A percentile compares a stretch with the other conserved stretches of the same genome.
Evolutionary conservation across 2,113 vertebrate species (phyloP).

Genomic region (Chaetorhynchus papuensis): DNA sequence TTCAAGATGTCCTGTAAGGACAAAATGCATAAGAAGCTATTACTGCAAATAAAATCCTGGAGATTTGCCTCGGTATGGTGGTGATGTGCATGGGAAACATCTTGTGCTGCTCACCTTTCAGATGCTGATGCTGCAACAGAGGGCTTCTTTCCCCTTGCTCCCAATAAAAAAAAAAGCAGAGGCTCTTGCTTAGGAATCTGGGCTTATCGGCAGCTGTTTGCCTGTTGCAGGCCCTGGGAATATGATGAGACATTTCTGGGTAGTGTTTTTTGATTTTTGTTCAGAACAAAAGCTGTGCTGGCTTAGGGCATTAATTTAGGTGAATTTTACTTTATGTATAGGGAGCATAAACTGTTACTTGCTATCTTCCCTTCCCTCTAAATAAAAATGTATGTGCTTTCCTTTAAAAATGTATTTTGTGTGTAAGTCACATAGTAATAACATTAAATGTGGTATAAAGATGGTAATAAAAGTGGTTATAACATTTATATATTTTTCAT

Average conservation of each 20-base stretch:
- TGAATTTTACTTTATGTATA: neutral
- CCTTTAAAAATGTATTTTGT: constrained; percentile 37
- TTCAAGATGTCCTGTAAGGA: neutral
- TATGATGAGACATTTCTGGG: neutral
- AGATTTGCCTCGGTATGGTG: fast-evolving
- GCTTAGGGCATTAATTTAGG: neutral
- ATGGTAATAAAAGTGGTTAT: neutral
- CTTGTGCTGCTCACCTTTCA: neutral
- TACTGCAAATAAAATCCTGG: neutral
- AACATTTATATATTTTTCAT: constrained; percentile 46
- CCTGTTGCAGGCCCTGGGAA: neutral
- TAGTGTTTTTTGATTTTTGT: neutral
- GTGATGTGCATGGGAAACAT: neutral
- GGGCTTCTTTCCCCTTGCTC: neutral
- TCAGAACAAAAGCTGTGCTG: neutral
- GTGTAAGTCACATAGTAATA: constrained; percentile 4
- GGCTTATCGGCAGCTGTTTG: neutral
- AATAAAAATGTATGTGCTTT: constrained; percentile 4
- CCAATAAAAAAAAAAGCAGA: neutral
- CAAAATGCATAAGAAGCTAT: neutral
- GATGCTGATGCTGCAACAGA: neutral
- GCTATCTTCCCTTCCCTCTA: neutral
- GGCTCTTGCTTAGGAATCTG: neutral
- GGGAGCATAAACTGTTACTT: neutral
- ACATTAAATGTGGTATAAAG: constrained; percentile 13